These are phyloP conservation scores for Drosophila chauvacae DNA, from an alignment of 1,140 invertebrate species.

Conservation along the genomic window DNA sequence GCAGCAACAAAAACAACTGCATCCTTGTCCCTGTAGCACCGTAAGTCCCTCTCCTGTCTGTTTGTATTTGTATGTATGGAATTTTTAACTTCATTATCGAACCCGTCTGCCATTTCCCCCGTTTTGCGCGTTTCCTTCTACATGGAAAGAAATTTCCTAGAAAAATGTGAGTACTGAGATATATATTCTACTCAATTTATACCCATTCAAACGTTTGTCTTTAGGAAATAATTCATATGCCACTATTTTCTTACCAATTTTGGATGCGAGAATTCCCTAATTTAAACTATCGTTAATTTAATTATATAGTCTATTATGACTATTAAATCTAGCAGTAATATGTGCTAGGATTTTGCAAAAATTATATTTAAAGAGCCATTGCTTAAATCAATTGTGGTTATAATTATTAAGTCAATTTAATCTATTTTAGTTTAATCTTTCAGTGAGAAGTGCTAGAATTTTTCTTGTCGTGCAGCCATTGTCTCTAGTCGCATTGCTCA, in stretches of 20 bases:
- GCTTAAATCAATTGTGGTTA: no score
- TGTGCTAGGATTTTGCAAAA: no score
- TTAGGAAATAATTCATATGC: no score
- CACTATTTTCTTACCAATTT: no score
- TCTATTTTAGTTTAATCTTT: background rate
- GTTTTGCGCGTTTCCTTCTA: conserved; percentile 40
- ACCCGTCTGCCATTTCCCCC: conserved; percentile 57
- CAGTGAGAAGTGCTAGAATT: background rate
- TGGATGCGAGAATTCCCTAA: no score
- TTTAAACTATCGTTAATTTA: no score
- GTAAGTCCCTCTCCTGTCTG: conserved; percentile 22
- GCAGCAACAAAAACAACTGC: conserved; percentile 56
- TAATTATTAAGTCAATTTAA: no score
- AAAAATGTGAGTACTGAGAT: background rate
- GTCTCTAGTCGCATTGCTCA: conserved; percentile 72
- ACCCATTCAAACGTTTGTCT: no score
- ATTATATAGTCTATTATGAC: no score
- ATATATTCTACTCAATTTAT: background rate
- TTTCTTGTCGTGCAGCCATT: conserved; percentile 41
- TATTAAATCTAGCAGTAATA: no score
- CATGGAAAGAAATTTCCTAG: background rate
- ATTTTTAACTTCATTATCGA: conserved; percentile 82
- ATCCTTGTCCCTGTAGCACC: conserved; percentile 33
- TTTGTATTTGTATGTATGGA: conserved; percentile 81
- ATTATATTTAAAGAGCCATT: no score